Evolutionary conservation across 2,113 vertebrate genomes (phyloP).

Genomic region (Callospermophilus lateralis): DNA sequence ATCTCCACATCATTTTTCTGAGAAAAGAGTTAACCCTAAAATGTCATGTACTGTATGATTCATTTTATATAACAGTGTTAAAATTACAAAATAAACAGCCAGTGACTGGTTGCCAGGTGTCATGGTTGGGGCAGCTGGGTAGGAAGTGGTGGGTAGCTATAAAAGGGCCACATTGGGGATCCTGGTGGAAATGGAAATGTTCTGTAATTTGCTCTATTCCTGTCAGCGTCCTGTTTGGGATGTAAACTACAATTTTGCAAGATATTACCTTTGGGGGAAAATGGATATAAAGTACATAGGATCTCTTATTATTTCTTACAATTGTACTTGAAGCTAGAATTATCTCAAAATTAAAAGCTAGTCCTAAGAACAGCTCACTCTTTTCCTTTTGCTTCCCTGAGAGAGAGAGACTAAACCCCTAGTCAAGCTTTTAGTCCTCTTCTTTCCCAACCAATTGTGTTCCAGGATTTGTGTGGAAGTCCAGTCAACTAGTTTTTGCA

Average conservation of each 20-base stretch:
- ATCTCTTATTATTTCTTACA: not conserved
- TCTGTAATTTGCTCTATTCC: no score
- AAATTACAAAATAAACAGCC: not conserved
- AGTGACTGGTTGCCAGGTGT: not conserved
- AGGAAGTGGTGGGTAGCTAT: not conserved
- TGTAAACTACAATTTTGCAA: not conserved
- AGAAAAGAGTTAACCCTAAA: not conserved
- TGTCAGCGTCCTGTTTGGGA: no score
- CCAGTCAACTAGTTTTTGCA: not conserved
- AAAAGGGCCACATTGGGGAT: not conserved
- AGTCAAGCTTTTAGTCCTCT: not conserved
- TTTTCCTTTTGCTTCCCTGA: not conserved
- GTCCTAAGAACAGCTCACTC: not conserved
- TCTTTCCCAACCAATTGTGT: not conserved
- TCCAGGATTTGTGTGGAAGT: not conserved
- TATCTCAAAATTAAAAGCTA: not conserved
- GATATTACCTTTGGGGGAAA: not conserved
- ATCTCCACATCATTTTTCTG: not conserved
- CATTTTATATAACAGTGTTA: not conserved
- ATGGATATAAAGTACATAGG: not conserved
- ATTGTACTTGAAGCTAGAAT: not conserved
- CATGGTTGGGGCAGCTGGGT: not conserved
- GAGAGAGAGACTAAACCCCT: not conserved
- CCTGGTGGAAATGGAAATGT: not conserved
- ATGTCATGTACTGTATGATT: not conserved